Evolutionary conservation across 2,888 invertebrate species (phyloP).

Genomic region (Macropis europaea): DNA sequence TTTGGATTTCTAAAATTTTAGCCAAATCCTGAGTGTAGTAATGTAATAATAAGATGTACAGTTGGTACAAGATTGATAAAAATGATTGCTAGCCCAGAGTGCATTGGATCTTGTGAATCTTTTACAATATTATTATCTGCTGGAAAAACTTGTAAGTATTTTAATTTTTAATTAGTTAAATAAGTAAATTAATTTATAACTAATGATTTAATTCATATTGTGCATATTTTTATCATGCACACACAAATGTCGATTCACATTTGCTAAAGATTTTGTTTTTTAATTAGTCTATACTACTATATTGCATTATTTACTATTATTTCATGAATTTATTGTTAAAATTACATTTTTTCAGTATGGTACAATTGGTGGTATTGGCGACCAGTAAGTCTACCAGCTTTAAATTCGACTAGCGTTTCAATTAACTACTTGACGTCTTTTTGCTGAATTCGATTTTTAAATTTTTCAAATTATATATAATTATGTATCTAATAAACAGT

Average conservation of each 20-base stretch:
- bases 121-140: conserved; percentile 86
- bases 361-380: conserved; percentile 94
- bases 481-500: not conserved
- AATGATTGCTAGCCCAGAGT: conserved; percentile 89
- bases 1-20: conserved; percentile 60
- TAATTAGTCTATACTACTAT: not conserved
- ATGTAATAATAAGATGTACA: conserved; percentile 87
- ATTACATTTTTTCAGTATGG: conserved; percentile 82
- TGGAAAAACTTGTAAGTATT: conserved; percentile 86
- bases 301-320: not conserved
- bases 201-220: not conserved
- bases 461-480: conserved; percentile 1
- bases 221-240: not conserved
- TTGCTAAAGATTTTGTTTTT: not conserved
- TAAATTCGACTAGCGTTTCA: conserved; percentile 83
- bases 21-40: conserved; percentile 92
- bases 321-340: not conserved
- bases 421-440: conserved; percentile 88
- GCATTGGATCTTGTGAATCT: conserved; percentile 86
- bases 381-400: conserved; percentile 84
- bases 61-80: conserved; percentile 87
- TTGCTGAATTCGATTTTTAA: conserved; percentile 81
- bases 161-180: not conserved
- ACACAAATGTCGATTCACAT: not conserved
- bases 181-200: not conserved